A percentile compares a stretch with the other conserved stretches of the same genome.
Evolutionary conservation across 2,797 vertebrate species (phyloP).

Genomic region (Graptemys geographica): DNA sequence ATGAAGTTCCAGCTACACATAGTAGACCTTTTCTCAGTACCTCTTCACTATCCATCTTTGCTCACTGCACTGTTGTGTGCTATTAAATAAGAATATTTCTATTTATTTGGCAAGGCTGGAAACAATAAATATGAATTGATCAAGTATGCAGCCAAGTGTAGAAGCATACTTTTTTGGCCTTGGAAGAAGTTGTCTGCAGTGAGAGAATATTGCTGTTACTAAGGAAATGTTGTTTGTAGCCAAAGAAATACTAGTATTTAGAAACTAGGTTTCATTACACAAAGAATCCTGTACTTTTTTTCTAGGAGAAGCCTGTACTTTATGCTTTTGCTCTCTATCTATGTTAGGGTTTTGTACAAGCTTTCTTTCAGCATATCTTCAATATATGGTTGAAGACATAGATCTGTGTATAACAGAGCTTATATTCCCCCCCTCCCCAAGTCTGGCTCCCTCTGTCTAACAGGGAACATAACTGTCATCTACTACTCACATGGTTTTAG

Average conservation of each 20-base stretch:
- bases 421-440: background rate
- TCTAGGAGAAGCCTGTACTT: background rate
- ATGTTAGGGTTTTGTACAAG: background rate
- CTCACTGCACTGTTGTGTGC: background rate
- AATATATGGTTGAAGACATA: background rate
- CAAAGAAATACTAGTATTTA: background rate
- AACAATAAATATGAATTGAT: background rate
- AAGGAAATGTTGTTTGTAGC: background rate
- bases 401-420: accelerated
- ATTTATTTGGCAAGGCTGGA: background rate
- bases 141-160: background rate
- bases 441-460: background rate
- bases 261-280: background rate
- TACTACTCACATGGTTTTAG: background rate
- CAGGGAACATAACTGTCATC: background rate
- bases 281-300: background rate
- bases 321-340: background rate
- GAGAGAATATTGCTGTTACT: background rate
- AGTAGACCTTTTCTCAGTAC: background rate
- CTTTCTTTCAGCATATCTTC: background rate
- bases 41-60: background rate
- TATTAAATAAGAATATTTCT: background rate
- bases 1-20: background rate
- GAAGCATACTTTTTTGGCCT: background rate
- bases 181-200: background rate